A percentile compares a stretch with the other conserved stretches of the same genome.
phyloP scores from a whole-genome alignment of 2,797 vertebrate species.

The Clarias platycephalus region DNA sequence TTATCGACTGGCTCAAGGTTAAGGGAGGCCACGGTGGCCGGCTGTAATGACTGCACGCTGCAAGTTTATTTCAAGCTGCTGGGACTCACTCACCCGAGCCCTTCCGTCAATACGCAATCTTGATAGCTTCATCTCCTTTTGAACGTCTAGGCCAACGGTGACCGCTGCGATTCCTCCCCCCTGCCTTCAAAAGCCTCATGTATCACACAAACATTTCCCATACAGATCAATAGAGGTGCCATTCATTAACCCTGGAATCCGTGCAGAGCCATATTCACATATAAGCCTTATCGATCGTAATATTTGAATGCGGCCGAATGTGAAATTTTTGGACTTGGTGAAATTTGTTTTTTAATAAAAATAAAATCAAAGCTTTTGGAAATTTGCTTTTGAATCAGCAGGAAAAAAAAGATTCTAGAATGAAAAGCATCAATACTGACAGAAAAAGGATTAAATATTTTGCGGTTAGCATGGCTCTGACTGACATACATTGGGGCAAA shows the following conservation, averaged over 20 bases:
- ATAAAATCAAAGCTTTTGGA: neutral
- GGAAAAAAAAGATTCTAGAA: neutral
- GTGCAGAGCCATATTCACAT: constrained; percentile 77
- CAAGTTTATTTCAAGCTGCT: constrained; percentile 91
- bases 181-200: constrained; percentile 80
- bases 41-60: constrained; percentile 84
- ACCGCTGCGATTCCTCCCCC: constrained; percentile 36
- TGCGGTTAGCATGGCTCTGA: neutral
- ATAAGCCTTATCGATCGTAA: constrained; percentile 85
- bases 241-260: constrained; percentile 86
- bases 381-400: constrained; percentile 7
- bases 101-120: constrained; percentile 97
- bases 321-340: constrained; percentile 6
- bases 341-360: neutral
- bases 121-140: constrained; percentile 86
- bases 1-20: constrained; percentile 94
- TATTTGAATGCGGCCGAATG: constrained; percentile 39
- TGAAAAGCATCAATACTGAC: neutral
- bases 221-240: constrained; percentile 90
- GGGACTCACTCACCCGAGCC: constrained; percentile 88
- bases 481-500: neutral
- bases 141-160: constrained; percentile 39
- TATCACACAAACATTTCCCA: constrained; percentile 93
- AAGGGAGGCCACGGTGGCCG: constrained; percentile 84
- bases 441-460: neutral